Conservation (phyloP, 2,888 invertebrate species). For the Cephus spinipes region DNA sequence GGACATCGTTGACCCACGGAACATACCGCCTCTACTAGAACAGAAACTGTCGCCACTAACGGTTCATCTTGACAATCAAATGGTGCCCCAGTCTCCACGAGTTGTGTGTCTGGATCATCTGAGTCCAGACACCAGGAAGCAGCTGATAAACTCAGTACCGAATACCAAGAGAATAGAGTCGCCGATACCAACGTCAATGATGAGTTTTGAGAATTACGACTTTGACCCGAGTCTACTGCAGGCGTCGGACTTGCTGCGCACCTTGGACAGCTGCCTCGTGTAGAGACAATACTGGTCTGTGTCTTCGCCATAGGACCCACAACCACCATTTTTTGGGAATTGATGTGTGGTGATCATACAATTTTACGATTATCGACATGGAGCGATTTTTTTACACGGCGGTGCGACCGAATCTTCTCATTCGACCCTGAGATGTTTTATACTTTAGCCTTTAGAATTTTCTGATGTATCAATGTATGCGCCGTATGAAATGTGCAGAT, state of each 20-base stretch:
- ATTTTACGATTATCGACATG: not conserved
- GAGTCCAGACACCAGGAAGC: constrained; percentile 31
- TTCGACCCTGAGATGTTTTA: not conserved
- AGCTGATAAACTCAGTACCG: constrained; percentile 28
- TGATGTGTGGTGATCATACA: not conserved
- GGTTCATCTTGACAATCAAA: constrained; percentile 41
- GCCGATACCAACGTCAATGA: constrained; percentile 23
- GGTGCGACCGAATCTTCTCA: not conserved
- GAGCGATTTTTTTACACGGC: not conserved
- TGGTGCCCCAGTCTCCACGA: constrained; percentile 34
- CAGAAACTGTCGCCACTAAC: constrained; percentile 32
- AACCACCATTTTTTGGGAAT: not conserved
- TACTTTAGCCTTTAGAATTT: not conserved
- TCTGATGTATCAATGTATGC: not conserved
- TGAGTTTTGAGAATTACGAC: constrained; percentile 38
- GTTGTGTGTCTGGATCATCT: constrained; percentile 26
- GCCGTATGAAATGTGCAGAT: not conserved
- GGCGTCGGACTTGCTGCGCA: constrained; percentile 16
- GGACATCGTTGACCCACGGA: constrained; percentile 38
- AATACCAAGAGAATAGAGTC: not conserved
- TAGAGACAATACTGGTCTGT: not conserved
- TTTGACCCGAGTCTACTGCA: constrained; percentile 29
- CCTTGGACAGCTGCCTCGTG: constrained; percentile 1
- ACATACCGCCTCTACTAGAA: constrained; percentile 31
- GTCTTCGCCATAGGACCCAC: not conserved